phyloP scores from a whole-genome alignment of 2,888 invertebrate species.

The Pristionchus fissidentatus region DNA sequence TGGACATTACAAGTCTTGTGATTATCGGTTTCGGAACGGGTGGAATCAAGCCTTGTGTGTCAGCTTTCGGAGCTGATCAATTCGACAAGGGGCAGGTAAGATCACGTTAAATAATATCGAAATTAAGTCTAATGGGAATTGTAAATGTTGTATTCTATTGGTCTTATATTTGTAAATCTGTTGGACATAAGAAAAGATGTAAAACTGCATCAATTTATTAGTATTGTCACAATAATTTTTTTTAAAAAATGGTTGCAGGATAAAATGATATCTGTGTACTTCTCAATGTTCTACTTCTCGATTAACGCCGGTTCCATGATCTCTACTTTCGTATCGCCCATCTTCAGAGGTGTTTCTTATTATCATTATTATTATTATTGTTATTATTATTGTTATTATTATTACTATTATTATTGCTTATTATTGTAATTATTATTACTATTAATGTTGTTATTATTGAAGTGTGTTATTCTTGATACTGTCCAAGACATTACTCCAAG shows the following conservation, averaged over 20 bases:
- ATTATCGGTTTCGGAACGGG: constrained; percentile 78
- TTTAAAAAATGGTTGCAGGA: constrained; percentile 79
- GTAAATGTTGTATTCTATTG: too few relatives aligned
- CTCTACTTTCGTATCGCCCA: constrained; percentile 90
- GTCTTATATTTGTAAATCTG: too few relatives aligned
- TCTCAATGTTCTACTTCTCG: constrained; percentile 93
- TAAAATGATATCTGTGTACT: constrained; percentile 87
- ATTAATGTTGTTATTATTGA: too few relatives aligned
- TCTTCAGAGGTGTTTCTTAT: constrained; percentile 82
- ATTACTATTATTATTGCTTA: too few relatives aligned
- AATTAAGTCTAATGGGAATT: too few relatives aligned
- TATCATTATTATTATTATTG: not conserved
- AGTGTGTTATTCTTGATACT: too few relatives aligned
- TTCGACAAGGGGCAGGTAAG: constrained; percentile 74
- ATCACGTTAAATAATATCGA: constrained; percentile 70
- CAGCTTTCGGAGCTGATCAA: constrained; percentile 79
- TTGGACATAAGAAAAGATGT: too few relatives aligned
- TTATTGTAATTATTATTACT: too few relatives aligned
- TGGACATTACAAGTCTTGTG: constrained; percentile 75
- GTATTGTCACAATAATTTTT: too few relatives aligned
- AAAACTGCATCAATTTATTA: too few relatives aligned
- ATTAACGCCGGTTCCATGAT: constrained; percentile 91
- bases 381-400: not conserved
- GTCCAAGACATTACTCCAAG: too few relatives aligned
- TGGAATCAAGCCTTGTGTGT: constrained; percentile 79